Base-by-base conservation (phyloP, 2,113 vertebrate genomes). In the Setophaga kirtlandii region DNA sequence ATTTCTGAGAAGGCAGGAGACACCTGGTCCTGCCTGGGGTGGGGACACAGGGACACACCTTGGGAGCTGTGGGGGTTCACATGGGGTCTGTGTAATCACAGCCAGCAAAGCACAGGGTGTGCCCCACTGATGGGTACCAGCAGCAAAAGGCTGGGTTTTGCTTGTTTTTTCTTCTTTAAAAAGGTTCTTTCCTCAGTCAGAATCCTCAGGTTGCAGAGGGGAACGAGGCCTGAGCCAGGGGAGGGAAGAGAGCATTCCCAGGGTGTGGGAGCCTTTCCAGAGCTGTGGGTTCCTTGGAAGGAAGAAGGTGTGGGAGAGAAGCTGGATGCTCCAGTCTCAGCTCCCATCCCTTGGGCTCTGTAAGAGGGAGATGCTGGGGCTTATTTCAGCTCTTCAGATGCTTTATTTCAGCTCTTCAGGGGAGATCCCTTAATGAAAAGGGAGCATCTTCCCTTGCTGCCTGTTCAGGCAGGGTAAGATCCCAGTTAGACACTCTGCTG, bases 51-150 rank as follows among this genome's bases (percentile, higher is more conserved):
- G 55, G 62, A 70, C 35, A 65, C 65, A 74, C 28, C 49, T 74
- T 41, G 27, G 2, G 11, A 80, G 80, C 68, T 70, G 55, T 10
- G 3, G 16, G 18, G 3, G 0, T 76, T 50, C 33, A 3, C 59
- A 20, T 1, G 0, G 35, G 24, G 2, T 76, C 49, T 88, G 53
- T 30, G 3, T 0, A 1, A 37, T 52, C 1, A 3, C 63, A 50
- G 79, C n/a, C 70, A 87, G 30, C 46, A 47, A 21, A 81, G 79
- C 75, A 53, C 59, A 58, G 35, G 0, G 6, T 56, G 67, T 73
- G 30, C 33, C 52, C 39, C 58, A 2, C 52, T 50, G 56, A 6
- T 23, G 62, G 44, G 44, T 35, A 42, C 64, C 21, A 33, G 52
- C 25, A n/a, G 8, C 11, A 28, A 77, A 87, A 58, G 0, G 2